Evolutionary conservation across 2,888 invertebrate species (phyloP), one percentile per base, ranked within the genome.

Genomic region (Drosophila pseudotakahashii): DNA sequence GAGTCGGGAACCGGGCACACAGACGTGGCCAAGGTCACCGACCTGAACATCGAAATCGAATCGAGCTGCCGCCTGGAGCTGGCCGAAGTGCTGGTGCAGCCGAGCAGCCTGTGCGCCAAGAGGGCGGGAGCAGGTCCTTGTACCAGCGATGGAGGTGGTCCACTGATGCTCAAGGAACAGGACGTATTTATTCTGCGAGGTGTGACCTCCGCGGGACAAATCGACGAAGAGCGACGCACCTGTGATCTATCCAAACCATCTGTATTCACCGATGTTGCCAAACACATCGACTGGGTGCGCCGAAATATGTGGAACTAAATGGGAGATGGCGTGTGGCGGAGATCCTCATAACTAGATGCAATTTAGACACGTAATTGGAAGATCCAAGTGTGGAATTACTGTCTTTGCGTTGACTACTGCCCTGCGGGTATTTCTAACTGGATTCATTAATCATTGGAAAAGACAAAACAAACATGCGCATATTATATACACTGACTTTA

Each of bases 221-320:
- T 74, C 2, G 72, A 72, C 23, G 10, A 11, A 0, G 62, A 67
- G 36, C 47, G 55, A 19, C 92, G 92, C 54, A 91, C 84, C 54
- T 96, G 95, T 81, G 94, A 95, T 84, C 92, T 95, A 0, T 89
- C 92, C 34, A 93, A 94, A 76, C 95, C 93, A 77, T 91, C 94
- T 1, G 93, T 95, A 10, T 95, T 94, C 81, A 94, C 94, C 0
- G 95, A 96, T 80, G 90, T 93, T 26, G 94, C 94, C 2, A 93
- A 94, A 79, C 93, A 93, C 79, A 88, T 92, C 32, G 73, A 84
- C 11, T 94, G 94, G 94, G 92, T 95, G 26, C 81, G 77, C 13
- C 63, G 63, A 16, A 87, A 89, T 54, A 84, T 89, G 76, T 77
- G 80, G 88, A 68, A 72, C 50, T 63, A 30, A 77, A 7, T 16